Evolutionary conservation across 2,888 invertebrate species (phyloP).

Genomic region (Tolmerus cingulatus): DNA sequence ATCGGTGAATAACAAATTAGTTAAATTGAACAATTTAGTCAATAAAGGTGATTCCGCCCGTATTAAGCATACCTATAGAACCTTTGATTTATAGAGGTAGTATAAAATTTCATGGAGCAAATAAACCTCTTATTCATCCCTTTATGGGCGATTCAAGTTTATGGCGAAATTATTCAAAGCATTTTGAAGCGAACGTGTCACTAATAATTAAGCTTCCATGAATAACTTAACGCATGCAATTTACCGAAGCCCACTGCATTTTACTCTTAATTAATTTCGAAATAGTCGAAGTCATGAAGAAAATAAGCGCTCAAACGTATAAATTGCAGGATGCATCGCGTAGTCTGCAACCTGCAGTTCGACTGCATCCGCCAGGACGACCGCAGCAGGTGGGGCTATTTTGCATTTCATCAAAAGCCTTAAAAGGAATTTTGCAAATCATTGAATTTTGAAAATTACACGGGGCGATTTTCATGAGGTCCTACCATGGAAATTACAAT

Average conservation of each 20-base stretch:
- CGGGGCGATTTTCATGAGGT: not conserved
- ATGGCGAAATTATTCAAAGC: not conserved
- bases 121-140: not conserved
- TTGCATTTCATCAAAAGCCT: not conserved
- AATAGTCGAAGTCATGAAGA: not conserved
- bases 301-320: not conserved
- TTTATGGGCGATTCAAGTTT: not conserved
- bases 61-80: not conserved
- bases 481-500: not conserved
- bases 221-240: not conserved
- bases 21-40: not conserved
- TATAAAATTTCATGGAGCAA: not conserved
- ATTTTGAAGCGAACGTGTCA: not conserved
- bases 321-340: not conserved
- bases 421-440: not conserved
- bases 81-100: not conserved
- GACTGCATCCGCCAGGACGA: not conserved
- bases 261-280: not conserved
- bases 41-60: not conserved
- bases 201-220: not conserved
- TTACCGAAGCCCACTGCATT: not conserved
- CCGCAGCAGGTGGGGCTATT: not conserved
- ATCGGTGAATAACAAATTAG: not conserved
- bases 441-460: not conserved
- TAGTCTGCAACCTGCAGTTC: not conserved